Evolutionary conservation across 2,888 invertebrate species (phyloP).

Genomic region (Syrphus vitripennis): DNA sequence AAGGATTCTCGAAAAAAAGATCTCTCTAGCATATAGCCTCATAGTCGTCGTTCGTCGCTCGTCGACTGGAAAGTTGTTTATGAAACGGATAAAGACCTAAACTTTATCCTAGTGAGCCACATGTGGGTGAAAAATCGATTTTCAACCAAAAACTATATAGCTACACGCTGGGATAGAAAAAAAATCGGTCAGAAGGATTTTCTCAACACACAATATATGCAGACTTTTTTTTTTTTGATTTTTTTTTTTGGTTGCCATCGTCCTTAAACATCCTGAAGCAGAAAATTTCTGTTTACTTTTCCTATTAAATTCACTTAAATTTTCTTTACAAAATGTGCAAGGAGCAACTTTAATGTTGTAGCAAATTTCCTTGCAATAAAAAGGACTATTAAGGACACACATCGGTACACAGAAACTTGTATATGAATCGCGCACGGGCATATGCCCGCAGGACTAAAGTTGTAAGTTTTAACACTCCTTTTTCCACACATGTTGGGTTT

Average conservation of each 20-base stretch:
- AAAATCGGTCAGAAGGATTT: slow-evolving; percentile 61
- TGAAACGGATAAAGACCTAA: slow-evolving; percentile 69
- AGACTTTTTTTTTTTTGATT: not conserved
- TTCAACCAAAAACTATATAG: slow-evolving; percentile 21
- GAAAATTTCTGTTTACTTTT: slow-evolving; percentile 51
- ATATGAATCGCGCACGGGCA: slow-evolving; percentile 24
- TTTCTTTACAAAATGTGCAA: slow-evolving; percentile 12
- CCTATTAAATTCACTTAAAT: slow-evolving; percentile 59
- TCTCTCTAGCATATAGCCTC: not conserved
- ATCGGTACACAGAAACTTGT: slow-evolving; percentile 4
- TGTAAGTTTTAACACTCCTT: slow-evolving; percentile 48
- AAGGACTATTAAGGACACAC: slow-evolving; percentile 32
- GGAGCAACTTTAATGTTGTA: slow-evolving; percentile 44
- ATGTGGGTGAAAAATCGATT: slow-evolving; percentile 63
- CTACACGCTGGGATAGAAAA: slow-evolving; percentile 16
- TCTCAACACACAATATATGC: slow-evolving; percentile 6
- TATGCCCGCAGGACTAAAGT: slow-evolving; percentile 39
- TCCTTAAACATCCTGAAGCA: slow-evolving; percentile 47
- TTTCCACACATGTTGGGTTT: not conserved
- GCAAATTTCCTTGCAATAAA: slow-evolving; percentile 28
- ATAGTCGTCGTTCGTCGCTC: slow-evolving; percentile 30
- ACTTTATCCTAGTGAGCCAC: slow-evolving; percentile 59
- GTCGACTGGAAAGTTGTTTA: slow-evolving; percentile 67
- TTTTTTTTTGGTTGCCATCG: not conserved
- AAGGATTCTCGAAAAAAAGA: slow-evolving; percentile 43